phyloP scores from a whole-genome alignment of 2,113 vertebrate genomes.

The Lipotes vexillifer region DNA sequence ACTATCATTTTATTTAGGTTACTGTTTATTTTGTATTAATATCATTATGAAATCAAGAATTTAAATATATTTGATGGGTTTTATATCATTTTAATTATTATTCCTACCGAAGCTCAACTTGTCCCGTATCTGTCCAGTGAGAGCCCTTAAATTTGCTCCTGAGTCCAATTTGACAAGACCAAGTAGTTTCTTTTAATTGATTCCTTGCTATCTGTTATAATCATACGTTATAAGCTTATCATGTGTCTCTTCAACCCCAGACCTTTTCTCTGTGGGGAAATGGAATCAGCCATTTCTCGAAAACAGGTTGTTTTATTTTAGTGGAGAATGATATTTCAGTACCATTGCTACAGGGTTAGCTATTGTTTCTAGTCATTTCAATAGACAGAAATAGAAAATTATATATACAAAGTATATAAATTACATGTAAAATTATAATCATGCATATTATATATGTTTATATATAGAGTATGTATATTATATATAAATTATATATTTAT shows the following conservation, averaged over 20 bases:
- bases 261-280: background rate
- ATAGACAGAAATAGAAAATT: background rate
- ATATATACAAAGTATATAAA: background rate
- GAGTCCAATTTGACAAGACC: background rate
- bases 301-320: background rate
- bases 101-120: background rate
- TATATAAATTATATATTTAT: background rate
- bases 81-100: background rate
- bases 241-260: background rate
- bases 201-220: background rate
- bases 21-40: background rate
- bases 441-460: background rate
- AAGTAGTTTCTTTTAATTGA: background rate
- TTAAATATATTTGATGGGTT: background rate
- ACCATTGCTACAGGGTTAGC: background rate
- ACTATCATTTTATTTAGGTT: background rate
- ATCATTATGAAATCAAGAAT: background rate
- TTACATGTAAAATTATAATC: background rate
- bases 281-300: background rate
- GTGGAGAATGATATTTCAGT: background rate
- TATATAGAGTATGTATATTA: background rate
- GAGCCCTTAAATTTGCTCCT: background rate
- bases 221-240: background rate
- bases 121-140: background rate
- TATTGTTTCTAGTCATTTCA: background rate